Evolutionary conservation across 2,797 vertebrate genomes (phyloP), one percentile per base, ranked within the genome.

Genomic region (Siniperca undulata): DNA sequence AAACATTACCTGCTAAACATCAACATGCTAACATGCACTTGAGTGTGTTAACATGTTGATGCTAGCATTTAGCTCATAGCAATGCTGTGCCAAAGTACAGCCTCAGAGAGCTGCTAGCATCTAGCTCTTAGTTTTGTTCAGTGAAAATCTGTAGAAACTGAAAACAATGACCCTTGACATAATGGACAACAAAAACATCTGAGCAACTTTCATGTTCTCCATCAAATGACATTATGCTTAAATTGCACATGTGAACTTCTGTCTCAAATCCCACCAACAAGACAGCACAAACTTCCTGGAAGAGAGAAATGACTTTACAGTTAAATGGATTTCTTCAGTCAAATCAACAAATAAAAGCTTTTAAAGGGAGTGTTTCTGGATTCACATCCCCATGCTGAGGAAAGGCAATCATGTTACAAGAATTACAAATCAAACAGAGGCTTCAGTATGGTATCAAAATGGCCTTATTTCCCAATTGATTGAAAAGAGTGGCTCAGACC

Each of bases 401-500:
- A 70, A 59, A 86, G 48, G 9, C 24, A 83, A 70, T 62, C 38
- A 60, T 61, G 17, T 16, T 56, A 16, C 69, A 73, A 74, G 64
- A 85, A 65, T 77, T 77, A 61, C 46, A 74, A 78, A 55, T 53
- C 67, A 70, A 78, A n/a, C 30, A 0, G 0, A 46, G 48, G 36
- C 65, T 81, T 61, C 34, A 34, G 40, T 64, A 3, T 65, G 66
- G 60, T 34, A 70, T 85, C 67, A 78, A 67, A 80, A 71, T 52
- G 44, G 64, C 40, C 60, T 73, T 40, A 58, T 86, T 84, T 82
- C 76, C 64, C 46, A 75, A 44, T 67, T 38, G 46, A 12, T 24
- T 78, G 83, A 78, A 70, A 56, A 27, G 69, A 84, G 67, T 48
- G 60, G 70, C 79, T 84, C 30, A 56, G 82, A 81, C 59, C 61